Conservation (phyloP, 2,797 vertebrate genomes). For the Adrianichthys oophorus region DNA sequence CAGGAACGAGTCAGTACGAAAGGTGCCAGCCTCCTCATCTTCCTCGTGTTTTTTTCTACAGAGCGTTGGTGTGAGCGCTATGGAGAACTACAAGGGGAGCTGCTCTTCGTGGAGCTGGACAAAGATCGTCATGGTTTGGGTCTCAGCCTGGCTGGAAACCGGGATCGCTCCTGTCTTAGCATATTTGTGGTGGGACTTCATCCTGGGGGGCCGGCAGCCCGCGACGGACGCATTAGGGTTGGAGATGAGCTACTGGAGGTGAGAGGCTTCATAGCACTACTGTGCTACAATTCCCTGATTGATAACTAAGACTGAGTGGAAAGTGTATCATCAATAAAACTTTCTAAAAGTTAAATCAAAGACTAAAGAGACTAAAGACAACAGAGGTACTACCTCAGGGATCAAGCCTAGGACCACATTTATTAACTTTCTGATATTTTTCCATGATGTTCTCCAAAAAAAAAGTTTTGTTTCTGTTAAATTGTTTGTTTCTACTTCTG, state of each 20-base stretch:
- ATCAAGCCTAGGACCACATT: too few species aligned
- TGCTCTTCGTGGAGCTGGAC: slow-evolving; percentile 91
- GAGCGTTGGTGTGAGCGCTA: slow-evolving; percentile 93
- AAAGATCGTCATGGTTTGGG: slow-evolving; percentile 91
- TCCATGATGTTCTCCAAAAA: too few species aligned
- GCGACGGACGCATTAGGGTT: slow-evolving; percentile 84
- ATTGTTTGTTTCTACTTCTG: too few species aligned
- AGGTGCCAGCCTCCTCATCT: neutral
- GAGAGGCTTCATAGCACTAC: slow-evolving; percentile 15
- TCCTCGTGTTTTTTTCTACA: slow-evolving; percentile 42
- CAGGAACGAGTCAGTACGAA: too few species aligned
- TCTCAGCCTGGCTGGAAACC: slow-evolving; percentile 93
- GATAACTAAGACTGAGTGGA: neutral
- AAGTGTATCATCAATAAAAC: too few species aligned
- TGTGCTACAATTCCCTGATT: neutral
- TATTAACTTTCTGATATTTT: too few species aligned
- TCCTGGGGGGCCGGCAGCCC: slow-evolving; percentile 83
- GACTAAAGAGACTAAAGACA: too few species aligned
- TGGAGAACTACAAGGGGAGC: slow-evolving; percentile 88
- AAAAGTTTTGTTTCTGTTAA: too few species aligned
- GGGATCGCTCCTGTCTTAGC: slow-evolving; percentile 90
- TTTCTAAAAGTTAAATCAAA: too few species aligned
- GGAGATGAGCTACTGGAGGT: slow-evolving; percentile 95
- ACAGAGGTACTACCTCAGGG: too few species aligned
- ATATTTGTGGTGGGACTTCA: slow-evolving; percentile 94